Base-by-base conservation (phyloP, 2,888 invertebrate species). In the Stenodera caucasica region DNA sequence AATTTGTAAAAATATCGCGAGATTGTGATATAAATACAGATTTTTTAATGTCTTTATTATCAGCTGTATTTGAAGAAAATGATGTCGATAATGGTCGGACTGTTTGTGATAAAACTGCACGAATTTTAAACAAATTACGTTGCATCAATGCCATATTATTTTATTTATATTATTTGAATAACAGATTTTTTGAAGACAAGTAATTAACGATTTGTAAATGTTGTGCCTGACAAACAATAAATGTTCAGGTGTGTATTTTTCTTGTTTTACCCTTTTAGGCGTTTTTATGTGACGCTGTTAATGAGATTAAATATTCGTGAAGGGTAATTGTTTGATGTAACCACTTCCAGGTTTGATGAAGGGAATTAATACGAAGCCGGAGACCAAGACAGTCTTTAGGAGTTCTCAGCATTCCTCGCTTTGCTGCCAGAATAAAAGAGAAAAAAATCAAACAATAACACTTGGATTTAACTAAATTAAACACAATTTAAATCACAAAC, bases 331-430 rank as follows among this genome's bases (percentile, higher is more conserved):
- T 94, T 82, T 93, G 93, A 81, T 94, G 94, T 81, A 94, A 84
- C 94, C 94, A 94, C 93, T 94, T 94, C 90, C 92, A 94, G 80
- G 94, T 94, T 83, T 93, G 93, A 83, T 94, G 92, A 83, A 93
- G 88, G 83, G 88, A 87, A 83, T 90, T 91, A 82, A 90, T 89
- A 84, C 93, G 91, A 86, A 87, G 88, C 83, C 93, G 90, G 84
- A 93, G 90, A 85, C 90, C 92, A 86, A 93, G 85, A 88, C 90
- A 90, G 82, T 91, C 90, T 81, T 88, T 87, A 81, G 87, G 88
- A 84, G 87, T 87, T 84, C 85, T 88, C 75, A 78, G 78, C 80
- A 80, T 80, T 77, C 77, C 79, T 79, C 73, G 70, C 75, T 76
- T 72, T 75, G 74, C 77, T 73, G 74, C 75, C 77, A 78, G 76